phyloP scores from a whole-genome alignment of 1,140 invertebrate genomes.

The Tetraneura akinire region DNA sequence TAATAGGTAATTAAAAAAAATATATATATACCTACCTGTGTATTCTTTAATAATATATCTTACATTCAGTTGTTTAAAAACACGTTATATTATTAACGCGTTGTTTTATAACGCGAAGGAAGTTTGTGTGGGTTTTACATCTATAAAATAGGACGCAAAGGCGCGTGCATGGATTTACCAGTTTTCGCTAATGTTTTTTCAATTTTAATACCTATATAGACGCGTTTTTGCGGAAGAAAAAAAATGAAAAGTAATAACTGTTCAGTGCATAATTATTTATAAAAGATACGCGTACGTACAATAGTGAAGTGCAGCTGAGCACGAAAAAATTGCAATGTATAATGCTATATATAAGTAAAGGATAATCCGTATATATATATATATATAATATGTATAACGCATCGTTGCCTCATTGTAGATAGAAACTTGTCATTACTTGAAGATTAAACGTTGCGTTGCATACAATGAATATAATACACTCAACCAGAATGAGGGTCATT shows the following conservation, averaged over 20 bases:
- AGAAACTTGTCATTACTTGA: slow-evolving; percentile 38
- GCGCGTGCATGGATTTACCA: no score
- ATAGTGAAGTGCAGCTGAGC: slow-evolving; percentile 18
- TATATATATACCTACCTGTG: no score
- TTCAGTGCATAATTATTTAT: slow-evolving; percentile 28
- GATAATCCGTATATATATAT: slow-evolving; percentile 16
- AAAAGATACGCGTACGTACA: not conserved
- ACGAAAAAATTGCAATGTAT: slow-evolving; percentile 43
- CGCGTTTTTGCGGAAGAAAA: not conserved
- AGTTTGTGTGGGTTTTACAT: no score
- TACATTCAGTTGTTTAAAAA: no score
- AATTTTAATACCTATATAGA: no score
- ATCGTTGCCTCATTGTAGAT: not conserved
- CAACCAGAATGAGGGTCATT: slow-evolving; percentile 39
- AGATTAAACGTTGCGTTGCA: slow-evolving; percentile 43
- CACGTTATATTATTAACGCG: no score
- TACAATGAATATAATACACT: slow-evolving; percentile 36
- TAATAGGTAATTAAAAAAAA: no score
- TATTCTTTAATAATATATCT: no score
- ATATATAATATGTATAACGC: slow-evolving; percentile 25
- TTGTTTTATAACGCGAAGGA: no score
- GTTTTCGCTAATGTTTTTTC: no score
- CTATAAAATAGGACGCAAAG: no score
- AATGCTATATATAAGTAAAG: slow-evolving; percentile 34
- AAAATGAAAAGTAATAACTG: slow-evolving; percentile 1